These are phyloP conservation scores for Halyomorpha halys DNA, from an alignment of 1,140 invertebrate genomes.

Conservation along the genomic window DNA sequence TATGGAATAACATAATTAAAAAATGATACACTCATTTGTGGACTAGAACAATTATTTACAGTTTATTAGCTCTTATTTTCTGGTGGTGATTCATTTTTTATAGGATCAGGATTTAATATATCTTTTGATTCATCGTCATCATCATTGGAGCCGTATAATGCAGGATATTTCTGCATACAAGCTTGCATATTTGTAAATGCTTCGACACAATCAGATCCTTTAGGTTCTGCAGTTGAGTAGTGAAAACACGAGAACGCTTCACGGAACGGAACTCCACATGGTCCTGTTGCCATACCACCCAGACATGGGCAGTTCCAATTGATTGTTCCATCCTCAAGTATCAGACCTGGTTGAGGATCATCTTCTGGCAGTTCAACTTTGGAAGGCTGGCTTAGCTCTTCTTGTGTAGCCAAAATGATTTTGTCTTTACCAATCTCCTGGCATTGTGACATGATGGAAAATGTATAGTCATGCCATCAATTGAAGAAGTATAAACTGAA, in stretches of 20 bases:
- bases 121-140: conserved; percentile 38
- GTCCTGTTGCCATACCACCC: conserved; percentile 89
- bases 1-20: too few species aligned
- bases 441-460: conserved; percentile 37
- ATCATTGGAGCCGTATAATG: conserved; percentile 61
- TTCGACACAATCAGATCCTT: conserved; percentile 71
- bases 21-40: too few species aligned
- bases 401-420: conserved; percentile 71
- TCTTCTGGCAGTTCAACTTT: conserved; percentile 58
- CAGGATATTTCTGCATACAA: conserved; percentile 85
- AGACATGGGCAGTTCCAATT: conserved; percentile 97
- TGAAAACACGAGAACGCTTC: conserved; percentile 94
- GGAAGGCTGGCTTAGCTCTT: conserved; percentile 63
- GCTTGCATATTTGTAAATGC: conserved; percentile 82
- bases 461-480: too few species aligned
- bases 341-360: conserved; percentile 64
- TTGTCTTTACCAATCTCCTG: conserved; percentile 61
- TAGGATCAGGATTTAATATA: background rate
- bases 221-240: conserved; percentile 54
- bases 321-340: conserved; percentile 78
- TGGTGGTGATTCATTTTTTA: background rate
- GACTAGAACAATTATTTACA: too few species aligned
- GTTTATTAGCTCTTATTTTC: conserved; percentile 1
- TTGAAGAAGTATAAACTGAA: too few species aligned
- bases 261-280: conserved; percentile 84